Conservation (phyloP, 2,888 invertebrate species). For the Ichneumoninae sp. region DNA sequence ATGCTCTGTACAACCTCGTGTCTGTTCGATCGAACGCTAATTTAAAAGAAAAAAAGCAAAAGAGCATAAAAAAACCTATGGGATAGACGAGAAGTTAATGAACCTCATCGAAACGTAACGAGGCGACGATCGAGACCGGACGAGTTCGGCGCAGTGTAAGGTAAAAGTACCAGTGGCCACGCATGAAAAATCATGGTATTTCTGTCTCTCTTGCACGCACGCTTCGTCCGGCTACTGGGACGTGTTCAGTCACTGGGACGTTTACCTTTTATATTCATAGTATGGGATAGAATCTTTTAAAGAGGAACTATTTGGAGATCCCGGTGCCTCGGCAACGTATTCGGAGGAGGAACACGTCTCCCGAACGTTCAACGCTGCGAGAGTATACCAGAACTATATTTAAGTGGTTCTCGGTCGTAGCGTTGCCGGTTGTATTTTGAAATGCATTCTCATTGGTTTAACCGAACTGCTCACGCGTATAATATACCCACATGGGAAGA, state of each 20-base stretch:
- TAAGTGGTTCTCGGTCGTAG: slow-evolving; percentile 27
- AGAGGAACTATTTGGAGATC: slow-evolving; percentile 48
- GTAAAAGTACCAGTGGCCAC: too few species aligned
- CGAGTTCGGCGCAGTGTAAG: background rate
- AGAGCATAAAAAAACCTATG: background rate
- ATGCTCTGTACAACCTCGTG: slow-evolving; percentile 23
- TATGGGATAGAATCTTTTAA: background rate
- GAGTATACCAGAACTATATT: slow-evolving; percentile 32
- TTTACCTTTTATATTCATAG: too few species aligned
- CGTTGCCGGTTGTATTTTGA: slow-evolving; percentile 53
- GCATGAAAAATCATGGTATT: too few species aligned
- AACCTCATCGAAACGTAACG: slow-evolving; percentile 47
- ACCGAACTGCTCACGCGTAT: slow-evolving; percentile 43
- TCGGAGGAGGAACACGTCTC: slow-evolving; percentile 13
- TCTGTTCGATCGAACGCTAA: slow-evolving; percentile 39
- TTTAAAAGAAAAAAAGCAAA: slow-evolving; percentile 7
- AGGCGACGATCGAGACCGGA: slow-evolving; percentile 20
- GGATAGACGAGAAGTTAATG: slow-evolving; percentile 41
- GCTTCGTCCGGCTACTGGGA: too few species aligned
- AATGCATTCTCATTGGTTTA: slow-evolving; percentile 58
- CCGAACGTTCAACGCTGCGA: background rate
- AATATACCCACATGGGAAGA: background rate
- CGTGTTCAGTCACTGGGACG: too few species aligned
- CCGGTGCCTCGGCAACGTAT: slow-evolving; percentile 42
- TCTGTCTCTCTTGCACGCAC: too few species aligned